phyloP scores from a whole-genome alignment of 2,797 vertebrate genomes.

The Onychomys arenicola region DNA sequence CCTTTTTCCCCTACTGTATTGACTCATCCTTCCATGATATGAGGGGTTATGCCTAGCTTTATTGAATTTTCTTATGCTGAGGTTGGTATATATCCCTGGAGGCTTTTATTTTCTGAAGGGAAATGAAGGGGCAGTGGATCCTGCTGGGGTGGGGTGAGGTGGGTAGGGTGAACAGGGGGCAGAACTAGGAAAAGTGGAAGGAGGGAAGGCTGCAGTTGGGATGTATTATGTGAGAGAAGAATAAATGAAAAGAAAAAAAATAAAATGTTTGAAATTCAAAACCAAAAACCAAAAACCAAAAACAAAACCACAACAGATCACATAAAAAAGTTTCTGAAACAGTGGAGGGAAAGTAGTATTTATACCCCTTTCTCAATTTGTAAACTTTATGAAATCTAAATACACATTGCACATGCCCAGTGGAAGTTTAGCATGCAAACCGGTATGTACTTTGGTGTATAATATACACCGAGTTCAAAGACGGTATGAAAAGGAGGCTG shows the following conservation, averaged over 20 bases:
- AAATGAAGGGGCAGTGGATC: background rate
- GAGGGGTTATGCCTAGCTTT: background rate
- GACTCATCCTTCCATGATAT: no score
- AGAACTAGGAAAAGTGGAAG: background rate
- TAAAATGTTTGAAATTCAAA: background rate
- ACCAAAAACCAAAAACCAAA: no score
- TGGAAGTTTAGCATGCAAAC: background rate
- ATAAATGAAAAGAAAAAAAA: background rate
- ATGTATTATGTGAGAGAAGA: background rate
- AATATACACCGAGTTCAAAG: background rate
- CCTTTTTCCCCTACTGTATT: background rate
- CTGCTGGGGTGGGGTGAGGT: background rate
- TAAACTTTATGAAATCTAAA: conserved; percentile 21
- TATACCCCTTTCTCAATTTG: background rate
- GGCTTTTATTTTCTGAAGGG: background rate
- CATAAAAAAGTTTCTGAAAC: background rate
- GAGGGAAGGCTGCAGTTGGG: no score
- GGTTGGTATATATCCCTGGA: background rate
- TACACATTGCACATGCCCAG: background rate
- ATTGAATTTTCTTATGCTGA: background rate
- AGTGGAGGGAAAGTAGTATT: background rate
- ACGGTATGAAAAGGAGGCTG: background rate
- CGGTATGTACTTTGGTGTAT: background rate
- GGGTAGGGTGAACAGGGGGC: background rate
- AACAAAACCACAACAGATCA: background rate